Conservation (phyloP, 1,140 invertebrate species). For the Conopomorpha cramerella region DNA sequence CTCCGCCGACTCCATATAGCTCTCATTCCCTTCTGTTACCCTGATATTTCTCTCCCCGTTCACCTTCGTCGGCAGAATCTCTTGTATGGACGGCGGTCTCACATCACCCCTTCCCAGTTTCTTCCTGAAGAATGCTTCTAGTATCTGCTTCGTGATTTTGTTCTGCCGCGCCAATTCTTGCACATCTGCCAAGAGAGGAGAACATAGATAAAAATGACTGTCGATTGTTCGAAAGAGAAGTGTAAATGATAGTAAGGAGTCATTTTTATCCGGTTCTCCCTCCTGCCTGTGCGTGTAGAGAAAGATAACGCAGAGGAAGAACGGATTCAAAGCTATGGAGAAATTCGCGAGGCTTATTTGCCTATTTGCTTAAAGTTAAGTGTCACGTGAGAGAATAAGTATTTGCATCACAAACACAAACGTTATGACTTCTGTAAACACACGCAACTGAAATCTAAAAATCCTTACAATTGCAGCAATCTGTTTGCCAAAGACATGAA, state of each 20-base stretch:
- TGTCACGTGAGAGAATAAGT: too few relatives aligned
- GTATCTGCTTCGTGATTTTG: slow-evolving; percentile 72
- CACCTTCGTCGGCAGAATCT: slow-evolving; percentile 64
- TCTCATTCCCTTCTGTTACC: slow-evolving; percentile 5
- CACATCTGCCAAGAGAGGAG: slow-evolving; percentile 56
- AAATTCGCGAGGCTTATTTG: too few relatives aligned
- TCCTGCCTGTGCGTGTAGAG: too few relatives aligned
- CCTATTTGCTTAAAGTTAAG: too few relatives aligned
- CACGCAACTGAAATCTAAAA: too few relatives aligned
- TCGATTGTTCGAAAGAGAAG: background rate
- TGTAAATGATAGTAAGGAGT: slow-evolving; percentile 13
- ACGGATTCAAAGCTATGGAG: background rate
- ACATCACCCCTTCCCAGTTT: slow-evolving; percentile 55
- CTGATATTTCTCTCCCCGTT: slow-evolving; percentile 19
- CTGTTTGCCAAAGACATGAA: too few relatives aligned
- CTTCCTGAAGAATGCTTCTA: slow-evolving; percentile 70
- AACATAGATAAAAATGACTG: slow-evolving; percentile 58
- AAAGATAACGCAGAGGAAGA: slow-evolving; percentile 7
- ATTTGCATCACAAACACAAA: too few relatives aligned
- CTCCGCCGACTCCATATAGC: slow-evolving; percentile 6
- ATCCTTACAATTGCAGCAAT: too few relatives aligned
- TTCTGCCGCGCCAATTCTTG: slow-evolving; percentile 70
- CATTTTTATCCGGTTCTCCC: slow-evolving; percentile 53
- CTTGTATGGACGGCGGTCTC: slow-evolving; percentile 62
- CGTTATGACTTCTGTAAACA: too few relatives aligned